Conservation (phyloP, 2,113 vertebrate species). For the Otocyon megalotis region DNA sequence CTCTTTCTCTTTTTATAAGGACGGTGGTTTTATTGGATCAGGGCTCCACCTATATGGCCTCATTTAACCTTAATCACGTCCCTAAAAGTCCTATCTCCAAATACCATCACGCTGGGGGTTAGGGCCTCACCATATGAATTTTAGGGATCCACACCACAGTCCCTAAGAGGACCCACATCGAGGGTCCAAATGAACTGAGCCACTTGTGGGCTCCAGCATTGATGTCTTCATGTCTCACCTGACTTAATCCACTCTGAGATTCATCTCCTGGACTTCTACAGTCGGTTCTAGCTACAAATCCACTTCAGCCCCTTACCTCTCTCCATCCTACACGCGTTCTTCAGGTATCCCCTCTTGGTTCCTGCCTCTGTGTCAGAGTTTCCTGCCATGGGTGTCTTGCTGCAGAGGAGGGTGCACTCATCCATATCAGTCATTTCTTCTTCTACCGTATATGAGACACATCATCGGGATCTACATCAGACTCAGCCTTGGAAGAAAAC, state of each 20-base stretch:
- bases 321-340: neutral
- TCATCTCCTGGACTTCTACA: neutral
- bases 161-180: neutral
- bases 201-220: neutral
- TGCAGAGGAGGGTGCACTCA: neutral
- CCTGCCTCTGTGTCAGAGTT: neutral
- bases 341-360: neutral
- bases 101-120: neutral
- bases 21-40: neutral
- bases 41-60: no score
- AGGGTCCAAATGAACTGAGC: fast-evolving
- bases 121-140: neutral
- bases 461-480: neutral
- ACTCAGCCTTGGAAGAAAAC: neutral
- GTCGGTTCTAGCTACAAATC: neutral
- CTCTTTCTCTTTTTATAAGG: neutral
- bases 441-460: neutral
- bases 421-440: neutral
- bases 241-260: neutral
- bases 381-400: neutral
- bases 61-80: neutral
- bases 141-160: neutral
- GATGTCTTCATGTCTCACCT: neutral
- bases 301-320: neutral
- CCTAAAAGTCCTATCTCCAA: neutral